Evolutionary conservation across 2,113 vertebrate genomes (phyloP).

Genomic region (Antechinus stuartii): DNA sequence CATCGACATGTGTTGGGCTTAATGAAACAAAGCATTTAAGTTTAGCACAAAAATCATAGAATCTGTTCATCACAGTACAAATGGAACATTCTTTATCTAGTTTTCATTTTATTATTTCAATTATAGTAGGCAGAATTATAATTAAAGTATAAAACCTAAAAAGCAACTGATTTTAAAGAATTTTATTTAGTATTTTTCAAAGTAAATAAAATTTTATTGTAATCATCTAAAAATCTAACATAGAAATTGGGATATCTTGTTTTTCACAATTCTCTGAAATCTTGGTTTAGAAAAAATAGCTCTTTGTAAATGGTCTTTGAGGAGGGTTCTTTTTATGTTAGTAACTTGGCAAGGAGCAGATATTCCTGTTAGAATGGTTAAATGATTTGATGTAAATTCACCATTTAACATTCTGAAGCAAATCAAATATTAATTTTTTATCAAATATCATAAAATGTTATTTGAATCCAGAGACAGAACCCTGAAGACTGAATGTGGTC

Average conservation of each 20-base stretch:
- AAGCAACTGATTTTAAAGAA: neutral
- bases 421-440: constrained; percentile 14
- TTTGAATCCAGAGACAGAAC: too few species aligned
- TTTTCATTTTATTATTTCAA: neutral
- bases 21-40: neutral
- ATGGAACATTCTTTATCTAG: neutral
- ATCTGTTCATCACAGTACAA: neutral
- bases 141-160: neutral
- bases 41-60: neutral
- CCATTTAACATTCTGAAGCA: neutral
- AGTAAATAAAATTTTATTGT: neutral
- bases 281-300: neutral
- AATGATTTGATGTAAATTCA: neutral
- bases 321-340: neutral
- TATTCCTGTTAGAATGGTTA: neutral
- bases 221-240: constrained; percentile 20
- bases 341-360: neutral
- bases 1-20: neutral
- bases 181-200: neutral
- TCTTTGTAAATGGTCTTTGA: neutral
- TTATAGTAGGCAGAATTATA: neutral
- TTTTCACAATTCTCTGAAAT: neutral
- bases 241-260: neutral
- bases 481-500: too few species aligned
- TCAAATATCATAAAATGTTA: neutral